Conservation (phyloP, 37 sponge, comb jelly and placozoan genomes). For the Spongilla lacustris region DNA sequence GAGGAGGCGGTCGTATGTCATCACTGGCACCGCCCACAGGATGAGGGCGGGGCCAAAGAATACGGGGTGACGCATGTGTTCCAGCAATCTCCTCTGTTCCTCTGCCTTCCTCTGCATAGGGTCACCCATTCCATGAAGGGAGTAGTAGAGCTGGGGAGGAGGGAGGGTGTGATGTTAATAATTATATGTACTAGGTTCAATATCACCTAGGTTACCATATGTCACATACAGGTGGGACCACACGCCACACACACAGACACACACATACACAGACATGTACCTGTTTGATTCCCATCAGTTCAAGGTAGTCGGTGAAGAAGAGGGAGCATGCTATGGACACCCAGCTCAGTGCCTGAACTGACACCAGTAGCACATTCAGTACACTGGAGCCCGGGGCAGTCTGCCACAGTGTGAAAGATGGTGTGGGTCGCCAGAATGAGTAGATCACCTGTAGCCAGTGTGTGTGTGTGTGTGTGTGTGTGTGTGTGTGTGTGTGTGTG, state of each 20-base stretch:
- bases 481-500: no score
- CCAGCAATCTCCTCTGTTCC: slow-evolving; percentile 54
- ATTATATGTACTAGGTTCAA: no score
- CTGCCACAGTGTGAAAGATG: slow-evolving; percentile 45
- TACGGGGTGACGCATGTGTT: slow-evolving; percentile 69
- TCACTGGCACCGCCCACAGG: slow-evolving; percentile 65
- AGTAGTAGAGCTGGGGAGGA: slow-evolving; percentile 53
- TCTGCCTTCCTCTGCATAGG: slow-evolving; percentile 58
- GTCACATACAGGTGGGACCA: no score
- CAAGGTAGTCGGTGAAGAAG: slow-evolving; percentile 67
- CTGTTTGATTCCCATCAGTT: slow-evolving; percentile 79
- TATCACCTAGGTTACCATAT: no score
- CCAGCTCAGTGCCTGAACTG: slow-evolving; percentile 57
- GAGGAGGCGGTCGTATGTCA: slow-evolving; percentile 74
- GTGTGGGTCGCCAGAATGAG: slow-evolving; percentile 42
- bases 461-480: not conserved
- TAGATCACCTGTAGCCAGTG: slow-evolving; percentile 42
- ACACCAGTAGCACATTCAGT: slow-evolving; percentile 12
- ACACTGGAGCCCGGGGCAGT: not conserved
- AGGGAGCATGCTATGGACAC: slow-evolving; percentile 57
- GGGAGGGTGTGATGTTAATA: not conserved
- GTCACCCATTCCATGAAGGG: slow-evolving; percentile 32
- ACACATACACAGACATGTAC: slow-evolving; percentile 3
- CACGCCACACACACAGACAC: no score
- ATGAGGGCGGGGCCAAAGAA: slow-evolving; percentile 48